phyloP scores from a whole-genome alignment of 2,888 invertebrate genomes.

The Drosophila vallismaia region DNA sequence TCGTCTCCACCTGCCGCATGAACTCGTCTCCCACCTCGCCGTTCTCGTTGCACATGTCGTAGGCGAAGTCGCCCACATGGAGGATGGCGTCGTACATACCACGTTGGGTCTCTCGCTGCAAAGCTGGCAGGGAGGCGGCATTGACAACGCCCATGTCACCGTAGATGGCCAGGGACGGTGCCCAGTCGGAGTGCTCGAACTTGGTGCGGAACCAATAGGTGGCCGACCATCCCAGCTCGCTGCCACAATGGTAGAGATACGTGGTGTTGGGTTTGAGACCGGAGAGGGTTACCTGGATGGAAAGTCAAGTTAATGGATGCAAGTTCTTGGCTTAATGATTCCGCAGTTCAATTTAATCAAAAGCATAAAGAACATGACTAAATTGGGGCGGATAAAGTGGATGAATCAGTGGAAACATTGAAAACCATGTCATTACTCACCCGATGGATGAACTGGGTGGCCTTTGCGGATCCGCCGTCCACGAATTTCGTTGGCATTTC shows the following conservation, averaged over 20 bases:
- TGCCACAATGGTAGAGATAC: constrained; percentile 93
- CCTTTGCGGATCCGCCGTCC: constrained; percentile 88
- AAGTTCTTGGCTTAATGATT: background rate
- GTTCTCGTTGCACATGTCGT: constrained; percentile 94
- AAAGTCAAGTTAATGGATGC: background rate
- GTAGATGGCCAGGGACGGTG: constrained; percentile 92
- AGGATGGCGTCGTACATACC: constrained; percentile 93
- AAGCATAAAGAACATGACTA: background rate
- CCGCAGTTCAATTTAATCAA: background rate
- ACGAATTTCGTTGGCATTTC: constrained; percentile 87
- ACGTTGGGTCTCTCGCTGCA: constrained; percentile 93
- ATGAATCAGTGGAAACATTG: background rate
- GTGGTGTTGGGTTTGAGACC: constrained; percentile 87
- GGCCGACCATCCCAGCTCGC: constrained; percentile 92
- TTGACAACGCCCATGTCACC: constrained; percentile 98
- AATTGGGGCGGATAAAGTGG: background rate
- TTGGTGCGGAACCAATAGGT: constrained; percentile 90
- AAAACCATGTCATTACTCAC: constrained; percentile 84
- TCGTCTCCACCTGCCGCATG: constrained; percentile 95
- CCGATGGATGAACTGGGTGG: constrained; percentile 91
- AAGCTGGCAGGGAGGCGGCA: constrained; percentile 91
- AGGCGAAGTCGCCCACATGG: constrained; percentile 98
- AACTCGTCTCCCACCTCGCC: constrained; percentile 95
- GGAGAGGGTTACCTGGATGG: constrained; percentile 83
- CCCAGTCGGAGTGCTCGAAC: constrained; percentile 88